Conservation (phyloP, 2,888 invertebrate species). For the Nudaria mundana region DNA sequence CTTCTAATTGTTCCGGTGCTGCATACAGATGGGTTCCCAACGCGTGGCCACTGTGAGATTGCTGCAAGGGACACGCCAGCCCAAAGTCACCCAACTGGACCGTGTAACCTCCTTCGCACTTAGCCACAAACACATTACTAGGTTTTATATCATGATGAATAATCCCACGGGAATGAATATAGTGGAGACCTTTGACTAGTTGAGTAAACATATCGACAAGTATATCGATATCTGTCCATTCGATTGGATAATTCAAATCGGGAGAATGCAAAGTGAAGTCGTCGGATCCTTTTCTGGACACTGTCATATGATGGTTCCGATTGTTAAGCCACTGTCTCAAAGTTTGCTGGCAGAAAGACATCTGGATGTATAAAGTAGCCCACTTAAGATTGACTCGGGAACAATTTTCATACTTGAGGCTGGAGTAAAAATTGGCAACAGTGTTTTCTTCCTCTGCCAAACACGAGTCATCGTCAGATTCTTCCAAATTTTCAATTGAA, state of each 20-base stretch:
- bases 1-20: slow-evolving; percentile 90
- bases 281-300: slow-evolving; percentile 56
- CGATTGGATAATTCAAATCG: slow-evolving; percentile 50
- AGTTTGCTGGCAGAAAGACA: slow-evolving; percentile 90
- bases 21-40: slow-evolving; percentile 90
- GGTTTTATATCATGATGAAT: slow-evolving; percentile 93
- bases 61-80: slow-evolving; percentile 86
- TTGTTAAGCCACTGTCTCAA: slow-evolving; percentile 88
- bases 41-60: slow-evolving; percentile 82
- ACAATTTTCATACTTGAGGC: slow-evolving; percentile 64
- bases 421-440: slow-evolving; percentile 53
- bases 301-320: slow-evolving; percentile 71
- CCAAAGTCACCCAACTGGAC: slow-evolving; percentile 93
- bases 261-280: slow-evolving; percentile 54
- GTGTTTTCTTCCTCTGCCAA: slow-evolving; percentile 50
- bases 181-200: slow-evolving; percentile 86
- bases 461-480: slow-evolving; percentile 52
- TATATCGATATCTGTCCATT: slow-evolving; percentile 66
- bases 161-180: slow-evolving; percentile 88
- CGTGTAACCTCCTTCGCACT: slow-evolving; percentile 73
- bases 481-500: slow-evolving; percentile 41
- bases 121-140: slow-evolving; percentile 87
- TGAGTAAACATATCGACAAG: slow-evolving; percentile 85
- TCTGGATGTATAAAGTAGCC: slow-evolving; percentile 90
- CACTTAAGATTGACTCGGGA: slow-evolving; percentile 79